Evolutionary conservation across 1,140 invertebrate genomes (phyloP), one percentile per base, ranked within the genome.

Genomic region (Aphidius gifuensis): DNA sequence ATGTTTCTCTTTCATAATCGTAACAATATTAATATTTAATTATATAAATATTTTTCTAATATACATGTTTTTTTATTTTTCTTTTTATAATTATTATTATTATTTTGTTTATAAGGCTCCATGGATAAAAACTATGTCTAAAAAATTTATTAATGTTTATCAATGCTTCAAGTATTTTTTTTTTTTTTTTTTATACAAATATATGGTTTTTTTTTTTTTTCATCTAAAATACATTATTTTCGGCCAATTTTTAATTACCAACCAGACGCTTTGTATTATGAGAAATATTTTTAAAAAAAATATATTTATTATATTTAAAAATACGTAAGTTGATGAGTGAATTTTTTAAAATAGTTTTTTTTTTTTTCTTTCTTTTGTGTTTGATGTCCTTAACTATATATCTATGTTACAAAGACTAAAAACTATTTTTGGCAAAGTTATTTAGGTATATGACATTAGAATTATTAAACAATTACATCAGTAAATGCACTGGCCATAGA

Each of bases 361-460:
- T 44, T 44, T 44, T 44, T 44, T 44, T 9, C 1, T 44, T 7
- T 8, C 48, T 39, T 60, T 42, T 54, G 48, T 67, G 67, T 65
- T 68, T 63, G 61, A 75, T 76, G 73, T 71, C 70, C 78, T 80
- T 80, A 79, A 79, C 76, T n/a, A n/a, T 81, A 81, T 79, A 78
- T 64, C 78, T 81, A 81, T 75, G 77, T 79, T 78, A 80, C 68
- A 76, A 69, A 71, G 73, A 80, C 79, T 81, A 81, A 80, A 23
- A 79, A 74, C 78, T 81, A 81, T 81, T 81, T 81, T 81, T 81
- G 79, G 79, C 77, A 81, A 81, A 79, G 75, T 80, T 80, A 74
- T 78, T 81, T 78, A 79, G 73, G 79, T 80, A 80, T 81, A 80
- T 71, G 73, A 74, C 69, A 74, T 77, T 75, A 74, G 63, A 70